Evolutionary conservation across 2,113 vertebrate genomes (phyloP).

Genomic region (Siniperca knerii): DNA sequence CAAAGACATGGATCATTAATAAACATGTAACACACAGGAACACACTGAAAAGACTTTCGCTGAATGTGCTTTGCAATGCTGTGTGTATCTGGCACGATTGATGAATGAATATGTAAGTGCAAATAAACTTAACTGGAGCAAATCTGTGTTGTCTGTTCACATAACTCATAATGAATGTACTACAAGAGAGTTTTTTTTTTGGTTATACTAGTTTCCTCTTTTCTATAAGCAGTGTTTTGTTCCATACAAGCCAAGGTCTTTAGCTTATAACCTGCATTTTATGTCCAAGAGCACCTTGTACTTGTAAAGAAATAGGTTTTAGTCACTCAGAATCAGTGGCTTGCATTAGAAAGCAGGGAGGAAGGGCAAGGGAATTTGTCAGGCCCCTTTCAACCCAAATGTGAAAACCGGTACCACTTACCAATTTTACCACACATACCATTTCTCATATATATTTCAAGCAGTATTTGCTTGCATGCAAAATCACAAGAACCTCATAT

Average conservation of each 20-base stretch:
- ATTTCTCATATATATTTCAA: background rate
- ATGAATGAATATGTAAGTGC: slow-evolving; percentile 60
- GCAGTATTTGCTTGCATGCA: background rate
- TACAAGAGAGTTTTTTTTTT: background rate
- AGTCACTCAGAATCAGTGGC: background rate
- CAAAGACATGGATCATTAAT: slow-evolving; percentile 24
- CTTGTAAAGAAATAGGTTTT: background rate
- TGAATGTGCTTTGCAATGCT: slow-evolving; percentile 68
- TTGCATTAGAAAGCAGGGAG: background rate
- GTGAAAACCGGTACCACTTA: background rate
- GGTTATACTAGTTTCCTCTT: background rate
- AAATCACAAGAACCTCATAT: background rate
- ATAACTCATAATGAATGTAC: background rate
- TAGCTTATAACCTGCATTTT: background rate
- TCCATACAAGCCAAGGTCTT: background rate
- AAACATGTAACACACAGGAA: slow-evolving; percentile 40
- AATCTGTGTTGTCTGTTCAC: slow-evolving; percentile 30
- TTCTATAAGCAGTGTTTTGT: background rate
- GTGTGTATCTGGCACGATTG: slow-evolving; percentile 66
- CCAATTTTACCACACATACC: background rate
- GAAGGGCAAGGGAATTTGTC: background rate
- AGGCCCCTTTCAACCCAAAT: background rate
- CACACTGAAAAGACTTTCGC: slow-evolving; percentile 29
- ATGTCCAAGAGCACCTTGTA: background rate
- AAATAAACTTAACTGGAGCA: slow-evolving; percentile 77